These are phyloP conservation scores for Wiebesia pumilae DNA, from an alignment of 1,140 invertebrate genomes.

Conservation along the genomic window DNA sequence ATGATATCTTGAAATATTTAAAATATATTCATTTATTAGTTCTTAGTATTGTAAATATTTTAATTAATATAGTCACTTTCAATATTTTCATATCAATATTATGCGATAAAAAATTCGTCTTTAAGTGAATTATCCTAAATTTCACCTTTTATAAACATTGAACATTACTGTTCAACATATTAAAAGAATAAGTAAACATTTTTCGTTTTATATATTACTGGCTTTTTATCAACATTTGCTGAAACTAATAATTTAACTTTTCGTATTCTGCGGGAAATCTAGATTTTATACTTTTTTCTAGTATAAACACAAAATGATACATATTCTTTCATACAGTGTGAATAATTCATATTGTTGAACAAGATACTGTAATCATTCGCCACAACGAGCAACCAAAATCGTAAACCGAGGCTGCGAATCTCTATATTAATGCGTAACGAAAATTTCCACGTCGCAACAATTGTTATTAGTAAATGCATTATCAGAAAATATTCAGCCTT, in stretches of 20 bases:
- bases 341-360: conserved; percentile 19
- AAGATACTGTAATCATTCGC: conserved; percentile 42
- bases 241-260: no score
- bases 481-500: background rate
- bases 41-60: no score
- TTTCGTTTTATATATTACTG: no score
- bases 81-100: background rate
- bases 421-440: background rate
- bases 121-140: no score
- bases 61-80: background rate
- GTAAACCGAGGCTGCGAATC: background rate
- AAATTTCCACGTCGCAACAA: conserved; percentile 21
- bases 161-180: no score
- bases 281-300: background rate
- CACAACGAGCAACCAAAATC: background rate
- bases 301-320: background rate
- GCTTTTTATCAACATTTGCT: no score
- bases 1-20: no score
- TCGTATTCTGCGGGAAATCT: background rate
- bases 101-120: no score
- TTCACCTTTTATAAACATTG: no score
- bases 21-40: no score
- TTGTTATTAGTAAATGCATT: background rate
- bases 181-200: no score
- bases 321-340: background rate